phyloP scores from a whole-genome alignment of 2,888 invertebrate species.

The Listrodromus nycthemerus region DNA sequence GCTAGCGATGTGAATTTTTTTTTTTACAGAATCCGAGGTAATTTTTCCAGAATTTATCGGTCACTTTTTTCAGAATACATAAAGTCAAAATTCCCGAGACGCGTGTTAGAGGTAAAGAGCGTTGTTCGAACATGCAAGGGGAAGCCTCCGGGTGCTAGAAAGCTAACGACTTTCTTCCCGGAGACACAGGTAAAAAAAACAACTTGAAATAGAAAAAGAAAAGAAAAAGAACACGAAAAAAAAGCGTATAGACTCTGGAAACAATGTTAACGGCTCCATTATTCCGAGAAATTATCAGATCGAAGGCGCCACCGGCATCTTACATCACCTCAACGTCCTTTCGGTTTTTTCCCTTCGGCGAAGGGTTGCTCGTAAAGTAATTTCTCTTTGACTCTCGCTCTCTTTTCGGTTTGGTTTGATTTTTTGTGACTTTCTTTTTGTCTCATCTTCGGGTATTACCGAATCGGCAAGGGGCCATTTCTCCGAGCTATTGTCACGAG shows the following conservation, averaged over 20 bases:
- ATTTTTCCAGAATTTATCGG: no score
- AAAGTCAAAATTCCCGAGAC: neutral
- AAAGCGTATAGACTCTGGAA: conserved; percentile 6
- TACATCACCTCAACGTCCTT: conserved; percentile 31
- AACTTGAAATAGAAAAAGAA: neutral
- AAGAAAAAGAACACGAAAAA: neutral
- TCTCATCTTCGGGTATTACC: conserved; percentile 29
- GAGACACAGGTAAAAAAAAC: conserved; percentile 18
- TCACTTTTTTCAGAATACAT: no score
- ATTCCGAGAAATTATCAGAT: conserved; percentile 31
- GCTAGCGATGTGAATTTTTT: no score
- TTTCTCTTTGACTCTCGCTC: conserved; percentile 33
- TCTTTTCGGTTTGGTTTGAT: neutral
- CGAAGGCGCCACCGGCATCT: conserved; percentile 39
- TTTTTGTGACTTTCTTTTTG: conserved; percentile 20
- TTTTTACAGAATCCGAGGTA: no score
- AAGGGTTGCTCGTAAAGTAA: conserved; percentile 78
- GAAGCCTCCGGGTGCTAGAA: conserved; percentile 3
- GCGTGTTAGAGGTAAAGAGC: neutral
- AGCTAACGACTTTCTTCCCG: conserved; percentile 31
- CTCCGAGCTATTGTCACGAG: conserved; percentile 48
- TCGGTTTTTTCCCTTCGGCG: conserved; percentile 65
- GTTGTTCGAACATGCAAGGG: neutral
- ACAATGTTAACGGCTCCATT: conserved; percentile 46
- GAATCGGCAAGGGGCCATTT: conserved; percentile 51